Conservation (phyloP, 2,797 vertebrate genomes). For the Halcyon badia region DNA sequence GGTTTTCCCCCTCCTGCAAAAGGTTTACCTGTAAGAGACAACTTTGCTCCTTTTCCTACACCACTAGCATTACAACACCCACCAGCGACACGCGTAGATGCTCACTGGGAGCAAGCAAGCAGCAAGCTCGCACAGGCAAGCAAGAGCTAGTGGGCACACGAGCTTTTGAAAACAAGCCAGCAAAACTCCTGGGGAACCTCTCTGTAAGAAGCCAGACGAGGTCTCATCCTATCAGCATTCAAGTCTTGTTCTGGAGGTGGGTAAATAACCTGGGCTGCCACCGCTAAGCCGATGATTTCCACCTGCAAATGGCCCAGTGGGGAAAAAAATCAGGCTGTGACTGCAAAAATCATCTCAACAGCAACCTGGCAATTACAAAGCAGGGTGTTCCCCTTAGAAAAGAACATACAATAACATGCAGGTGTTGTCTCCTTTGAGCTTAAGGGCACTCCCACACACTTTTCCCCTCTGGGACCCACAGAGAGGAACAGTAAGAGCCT, state of each 20-base stretch:
- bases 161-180: not conserved
- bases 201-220: not conserved
- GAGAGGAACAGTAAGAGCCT: not conserved
- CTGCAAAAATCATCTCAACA: not conserved
- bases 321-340: not conserved
- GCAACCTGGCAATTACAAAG: not conserved
- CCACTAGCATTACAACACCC: not conserved
- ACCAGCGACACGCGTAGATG: fast-evolving
- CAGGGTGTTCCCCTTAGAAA: not conserved
- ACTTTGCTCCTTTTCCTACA: not conserved
- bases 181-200: not conserved
- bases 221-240: not conserved
- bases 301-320: not conserved
- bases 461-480: not conserved
- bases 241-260: not conserved
- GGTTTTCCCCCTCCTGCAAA: not conserved
- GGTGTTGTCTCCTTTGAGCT: not conserved
- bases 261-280: not conserved
- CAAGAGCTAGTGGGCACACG: fast-evolving
- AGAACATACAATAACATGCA: not conserved
- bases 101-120: not conserved
- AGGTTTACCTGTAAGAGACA: not conserved
- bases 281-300: not conserved
- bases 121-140: not conserved
- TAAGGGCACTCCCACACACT: not conserved